Percentiles rank a stretch among this genome's conserved stretches.
These are phyloP conservation scores for Baryphthengus martii DNA, from an alignment of 2,113 vertebrate genomes.

Conservation along the genomic window DNA sequence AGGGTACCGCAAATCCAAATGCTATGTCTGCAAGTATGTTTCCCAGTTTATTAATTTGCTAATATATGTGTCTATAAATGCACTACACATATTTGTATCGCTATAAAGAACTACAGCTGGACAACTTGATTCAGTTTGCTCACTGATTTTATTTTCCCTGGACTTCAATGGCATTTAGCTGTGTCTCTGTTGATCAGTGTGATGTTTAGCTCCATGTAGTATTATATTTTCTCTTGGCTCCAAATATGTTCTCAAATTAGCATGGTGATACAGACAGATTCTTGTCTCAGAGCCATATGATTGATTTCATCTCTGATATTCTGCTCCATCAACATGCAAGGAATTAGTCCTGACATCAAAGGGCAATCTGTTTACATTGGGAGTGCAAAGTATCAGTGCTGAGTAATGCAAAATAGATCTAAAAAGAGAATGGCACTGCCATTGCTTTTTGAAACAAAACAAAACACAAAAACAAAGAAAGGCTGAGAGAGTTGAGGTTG, in stretches of 20 bases:
- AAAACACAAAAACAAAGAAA: background rate
- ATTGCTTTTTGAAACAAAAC: background rate
- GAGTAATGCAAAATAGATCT: constrained; percentile 28
- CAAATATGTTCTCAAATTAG: constrained; percentile 40
- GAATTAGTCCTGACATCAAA: constrained; percentile 50
- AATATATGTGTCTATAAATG: background rate
- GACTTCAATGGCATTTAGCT: background rate
- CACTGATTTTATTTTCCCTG: constrained; percentile 4
- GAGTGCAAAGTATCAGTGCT: background rate
- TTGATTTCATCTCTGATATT: constrained; percentile 56
- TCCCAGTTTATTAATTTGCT: background rate
- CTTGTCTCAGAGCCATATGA: constrained; percentile 44
- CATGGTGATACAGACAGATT: constrained; percentile 37
- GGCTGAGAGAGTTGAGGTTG: background rate
- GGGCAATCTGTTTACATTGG: constrained; percentile 56
- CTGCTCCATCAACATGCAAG: constrained; percentile 32
- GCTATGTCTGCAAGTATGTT: background rate
- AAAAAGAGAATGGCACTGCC: background rate
- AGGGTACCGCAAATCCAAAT: background rate
- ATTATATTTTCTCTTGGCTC: constrained; percentile 21
- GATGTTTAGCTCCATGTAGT: background rate
- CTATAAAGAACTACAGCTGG: background rate
- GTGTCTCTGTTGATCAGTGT: background rate
- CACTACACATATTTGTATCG: background rate
- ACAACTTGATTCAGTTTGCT: background rate